Evolutionary conservation across 2,113 vertebrate species (phyloP), one percentile per base, ranked within the genome.

Genomic region (Clupea harengus): DNA sequence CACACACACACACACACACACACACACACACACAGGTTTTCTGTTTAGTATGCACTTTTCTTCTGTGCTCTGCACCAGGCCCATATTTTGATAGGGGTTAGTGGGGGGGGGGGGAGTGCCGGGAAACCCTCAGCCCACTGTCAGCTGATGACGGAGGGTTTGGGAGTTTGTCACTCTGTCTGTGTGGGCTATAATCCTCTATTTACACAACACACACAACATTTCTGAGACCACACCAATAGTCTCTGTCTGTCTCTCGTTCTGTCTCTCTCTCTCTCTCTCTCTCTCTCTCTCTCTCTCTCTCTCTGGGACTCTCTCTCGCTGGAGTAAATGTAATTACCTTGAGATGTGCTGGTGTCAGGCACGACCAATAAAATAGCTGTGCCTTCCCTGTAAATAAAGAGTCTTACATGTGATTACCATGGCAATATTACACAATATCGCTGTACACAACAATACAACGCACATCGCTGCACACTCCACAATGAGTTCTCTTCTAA

Each of bases 151-250:
- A 72, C 64, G n/a, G 64, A 13, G 64, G n/a, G 64, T 72, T 10
- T 72, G n/a, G 8, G 64, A 28, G 64, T 67, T 25, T 72, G 64
- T 25, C n/a, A 32, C 64, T 72, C 64, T 25, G 25, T 72, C 64
- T 72, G 64, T 72, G 64, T 72, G 64, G 64, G 64, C 64, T 72
- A 72, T 72, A 72, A 72, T 72, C 64, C 64, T 28, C 28, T 72
- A 32, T 72, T n/a, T 72, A 72, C 64, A 72, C 64, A 64, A 64
- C 20, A 64, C 57, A 64, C 57, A 64, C 57, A 72, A 32, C 64
- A 72, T 72, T 72, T 72, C 64, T 72, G 64, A 72, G 64, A 72
- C 64, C 64, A 72, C 64, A 72, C 64, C 64, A 72, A 72, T 72
- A 72, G 64, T 60, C 64, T 11, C 64, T 25, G 25, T 13, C 64